These are phyloP conservation scores for Andrena bicolor DNA, from an alignment of 2,888 invertebrate species.

Conservation along the genomic window DNA sequence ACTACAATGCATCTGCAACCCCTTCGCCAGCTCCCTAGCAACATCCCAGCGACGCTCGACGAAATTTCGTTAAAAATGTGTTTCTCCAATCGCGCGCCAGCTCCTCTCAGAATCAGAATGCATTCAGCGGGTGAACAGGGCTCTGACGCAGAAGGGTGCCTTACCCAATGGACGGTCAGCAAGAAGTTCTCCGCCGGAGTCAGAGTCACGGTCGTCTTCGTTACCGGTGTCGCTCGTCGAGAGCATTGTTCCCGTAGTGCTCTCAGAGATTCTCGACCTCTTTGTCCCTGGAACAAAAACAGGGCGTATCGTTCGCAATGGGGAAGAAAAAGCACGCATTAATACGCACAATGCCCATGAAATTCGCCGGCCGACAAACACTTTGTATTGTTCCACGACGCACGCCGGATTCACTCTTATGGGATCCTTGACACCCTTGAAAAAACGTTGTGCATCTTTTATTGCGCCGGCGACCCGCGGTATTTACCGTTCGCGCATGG, in stretches of 20 bases:
- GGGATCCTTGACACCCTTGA: slow-evolving; percentile 56
- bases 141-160: slow-evolving; percentile 10
- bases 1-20: not conserved
- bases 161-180: slow-evolving; percentile 73
- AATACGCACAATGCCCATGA: slow-evolving; percentile 56
- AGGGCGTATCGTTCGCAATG: slow-evolving; percentile 55
- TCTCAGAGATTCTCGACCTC: slow-evolving; percentile 76
- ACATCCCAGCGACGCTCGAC: not conserved
- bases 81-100: not conserved
- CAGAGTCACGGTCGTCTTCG: slow-evolving; percentile 85
- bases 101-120: not conserved
- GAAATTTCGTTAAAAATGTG: not conserved
- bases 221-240: slow-evolving; percentile 85
- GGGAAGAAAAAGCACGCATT: slow-evolving; percentile 44
- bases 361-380: slow-evolving; percentile 55
- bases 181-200: slow-evolving; percentile 79
- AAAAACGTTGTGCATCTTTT: slow-evolving; percentile 62
- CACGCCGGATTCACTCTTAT: slow-evolving; percentile 59
- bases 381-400: slow-evolving; percentile 61
- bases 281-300: slow-evolving; percentile 75
- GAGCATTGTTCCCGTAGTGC: slow-evolving; percentile 85
- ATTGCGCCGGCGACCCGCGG: slow-evolving; percentile 39
- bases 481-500: slow-evolving; percentile 44
- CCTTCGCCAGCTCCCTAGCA: not conserved
- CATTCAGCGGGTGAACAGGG: not conserved